Evolutionary conservation across 2,888 invertebrate species (phyloP).

Genomic region (Spodoptera littoralis): DNA sequence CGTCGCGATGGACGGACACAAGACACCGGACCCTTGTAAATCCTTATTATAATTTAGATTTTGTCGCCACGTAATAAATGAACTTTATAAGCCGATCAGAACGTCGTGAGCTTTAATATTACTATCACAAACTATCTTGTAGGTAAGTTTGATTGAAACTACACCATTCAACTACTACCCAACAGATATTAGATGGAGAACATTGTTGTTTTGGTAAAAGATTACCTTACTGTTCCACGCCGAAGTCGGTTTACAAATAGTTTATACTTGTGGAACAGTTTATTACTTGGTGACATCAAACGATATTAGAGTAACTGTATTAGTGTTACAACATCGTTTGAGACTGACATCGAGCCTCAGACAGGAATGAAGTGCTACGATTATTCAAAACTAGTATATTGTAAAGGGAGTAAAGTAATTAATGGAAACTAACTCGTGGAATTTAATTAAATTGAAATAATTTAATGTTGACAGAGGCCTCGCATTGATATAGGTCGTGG

Average conservation of each 20-base stretch:
- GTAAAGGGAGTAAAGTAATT: constrained; percentile 45
- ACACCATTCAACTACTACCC: background rate
- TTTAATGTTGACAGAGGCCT: constrained; percentile 62
- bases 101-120: too few relatives aligned
- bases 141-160: constrained; percentile 8
- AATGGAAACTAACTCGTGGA: constrained; percentile 54
- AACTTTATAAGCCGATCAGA: constrained; percentile 36
- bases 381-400: constrained; percentile 21
- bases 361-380: constrained; percentile 15
- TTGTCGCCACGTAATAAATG: constrained; percentile 47
- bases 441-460: constrained; percentile 69
- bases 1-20: constrained; percentile 24
- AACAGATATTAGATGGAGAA: too few relatives aligned
- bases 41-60: constrained; percentile 50
- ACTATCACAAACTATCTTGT: constrained; percentile 1
- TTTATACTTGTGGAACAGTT: too few relatives aligned
- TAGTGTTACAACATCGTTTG: background rate
- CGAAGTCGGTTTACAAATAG: too few relatives aligned
- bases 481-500: constrained; percentile 54
- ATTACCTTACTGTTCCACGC: too few relatives aligned
- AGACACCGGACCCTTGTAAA: constrained; percentile 41
- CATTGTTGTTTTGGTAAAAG: too few relatives aligned
- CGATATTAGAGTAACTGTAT: too few relatives aligned
- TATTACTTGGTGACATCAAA: too few relatives aligned
- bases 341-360: constrained; percentile 2